Conservation (phyloP, 2,113 vertebrate species). For the Anhinga anhinga region DNA sequence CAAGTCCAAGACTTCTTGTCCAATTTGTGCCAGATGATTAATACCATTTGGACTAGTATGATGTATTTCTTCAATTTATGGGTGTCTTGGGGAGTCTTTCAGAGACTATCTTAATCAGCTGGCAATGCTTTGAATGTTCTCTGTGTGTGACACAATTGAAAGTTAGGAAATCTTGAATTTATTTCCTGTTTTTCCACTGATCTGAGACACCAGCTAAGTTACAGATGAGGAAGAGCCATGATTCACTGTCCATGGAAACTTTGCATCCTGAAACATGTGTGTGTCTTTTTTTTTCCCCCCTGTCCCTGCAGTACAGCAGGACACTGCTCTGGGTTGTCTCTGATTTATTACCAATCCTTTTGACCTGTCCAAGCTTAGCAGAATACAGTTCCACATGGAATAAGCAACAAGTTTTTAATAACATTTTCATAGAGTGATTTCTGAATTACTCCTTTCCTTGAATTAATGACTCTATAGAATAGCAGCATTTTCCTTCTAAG, state of each 20-base stretch:
- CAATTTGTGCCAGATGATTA: neutral
- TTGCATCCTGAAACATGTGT: neutral
- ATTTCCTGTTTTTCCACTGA: neutral
- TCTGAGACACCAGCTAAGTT: neutral
- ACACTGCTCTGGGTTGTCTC: neutral
- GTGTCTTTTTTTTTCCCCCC: too few species aligned
- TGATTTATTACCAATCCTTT: neutral
- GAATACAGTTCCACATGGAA: neutral
- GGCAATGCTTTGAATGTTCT: too few species aligned
- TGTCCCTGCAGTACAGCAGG: neutral
- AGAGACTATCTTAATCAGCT: neutral
- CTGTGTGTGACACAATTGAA: accelerated
- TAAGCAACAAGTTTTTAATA: neutral
- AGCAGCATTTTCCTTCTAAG: neutral
- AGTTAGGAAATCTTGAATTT: neutral
- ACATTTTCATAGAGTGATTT: neutral
- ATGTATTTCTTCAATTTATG: neutral
- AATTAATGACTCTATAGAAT: neutral
- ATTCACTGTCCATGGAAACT: accelerated
- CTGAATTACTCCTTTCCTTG: neutral
- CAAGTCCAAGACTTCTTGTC: neutral
- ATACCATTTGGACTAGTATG: neutral
- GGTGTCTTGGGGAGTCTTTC: neutral
- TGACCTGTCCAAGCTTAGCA: neutral
- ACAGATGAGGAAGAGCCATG: neutral